Evolutionary conservation across 2,888 invertebrate species (phyloP), one percentile per base, ranked within the genome.

Genomic region (Amaurobius ferox): DNA sequence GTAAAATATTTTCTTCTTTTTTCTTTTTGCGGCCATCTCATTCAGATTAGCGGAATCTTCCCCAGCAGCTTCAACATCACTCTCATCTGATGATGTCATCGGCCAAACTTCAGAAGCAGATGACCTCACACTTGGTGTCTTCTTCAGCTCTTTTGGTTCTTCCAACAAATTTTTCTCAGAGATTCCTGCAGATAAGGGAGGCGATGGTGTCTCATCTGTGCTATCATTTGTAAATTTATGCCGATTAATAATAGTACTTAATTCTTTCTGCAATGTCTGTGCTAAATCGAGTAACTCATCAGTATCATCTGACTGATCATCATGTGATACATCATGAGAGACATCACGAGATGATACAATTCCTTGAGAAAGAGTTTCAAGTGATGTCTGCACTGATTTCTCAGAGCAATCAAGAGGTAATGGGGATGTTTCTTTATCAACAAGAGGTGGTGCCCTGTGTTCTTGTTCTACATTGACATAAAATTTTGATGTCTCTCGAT

Each of bases 1-100:
- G 86, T 91, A 91, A 89, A 91, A 92, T 1, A 92, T 90, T 90
- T 93, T 93, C 73, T 90, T 91, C 48, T 89, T 89, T 78, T 89
- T 90, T 77, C 90, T 90, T 26, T 79, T 87, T 44, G 80, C 72
- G 89, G 90, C 66, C 23, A 66, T 44, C 61, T 74, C 76, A 35
- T 72, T 77, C 29, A 78, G 39, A 23, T 80, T 79, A 23, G 61
- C 13, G 1, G 70, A 61, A 35, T 72, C 76, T 19, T 35, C 74
- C 26, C 61, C 44, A n/a, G 72, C 29, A 11, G 62, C 29, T 48
- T 83, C 86, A 28, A 66, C 87, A n/a, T 88, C 88, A 87, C 87
- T 88, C n/a, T 88, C 88, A 44, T 88, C 88, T 29, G 88, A 88
- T 29, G 88, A 88, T 35, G 79, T 40, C 11, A 70, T 30, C 13